Percentiles rank a stretch among this genome's conserved stretches.
Evolutionary conservation across 2,797 vertebrate genomes (phyloP).

Genomic region (Huso huso): DNA sequence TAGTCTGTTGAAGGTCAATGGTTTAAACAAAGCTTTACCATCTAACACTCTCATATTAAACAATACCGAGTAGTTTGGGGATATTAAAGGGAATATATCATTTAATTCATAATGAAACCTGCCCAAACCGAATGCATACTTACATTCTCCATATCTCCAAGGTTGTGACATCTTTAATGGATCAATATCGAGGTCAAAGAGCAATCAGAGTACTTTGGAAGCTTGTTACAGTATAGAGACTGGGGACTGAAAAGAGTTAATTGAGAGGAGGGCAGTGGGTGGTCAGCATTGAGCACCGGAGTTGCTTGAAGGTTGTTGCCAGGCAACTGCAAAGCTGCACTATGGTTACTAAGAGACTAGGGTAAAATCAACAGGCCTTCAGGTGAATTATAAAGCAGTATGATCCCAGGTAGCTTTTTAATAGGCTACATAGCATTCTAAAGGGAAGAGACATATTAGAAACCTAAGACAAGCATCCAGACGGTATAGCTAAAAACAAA

Average conservation of each 20-base stretch:
- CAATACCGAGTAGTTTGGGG: too few species aligned
- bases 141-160: neutral
- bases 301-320: slow-evolving; percentile 10
- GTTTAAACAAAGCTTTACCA: too few species aligned
- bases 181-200: neutral
- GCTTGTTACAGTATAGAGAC: neutral
- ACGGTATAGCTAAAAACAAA: too few species aligned
- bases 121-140: neutral
- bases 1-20: too few species aligned
- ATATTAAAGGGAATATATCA: too few species aligned
- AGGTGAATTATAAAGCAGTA: neutral
- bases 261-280: slow-evolving; percentile 1
- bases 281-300: neutral
- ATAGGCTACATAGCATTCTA: too few species aligned
- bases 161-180: neutral
- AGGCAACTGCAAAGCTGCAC: slow-evolving; percentile 11
- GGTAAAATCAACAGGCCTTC: neutral
- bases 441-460: too few species aligned
- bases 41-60: too few species aligned
- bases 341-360: neutral
- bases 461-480: too few species aligned
- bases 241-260: neutral
- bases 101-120: neutral
- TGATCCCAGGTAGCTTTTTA: neutral
- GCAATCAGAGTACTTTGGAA: neutral